Evolutionary conservation across 2,888 invertebrate species (phyloP).

Genomic region (Caenorhabditis japonica): DNA sequence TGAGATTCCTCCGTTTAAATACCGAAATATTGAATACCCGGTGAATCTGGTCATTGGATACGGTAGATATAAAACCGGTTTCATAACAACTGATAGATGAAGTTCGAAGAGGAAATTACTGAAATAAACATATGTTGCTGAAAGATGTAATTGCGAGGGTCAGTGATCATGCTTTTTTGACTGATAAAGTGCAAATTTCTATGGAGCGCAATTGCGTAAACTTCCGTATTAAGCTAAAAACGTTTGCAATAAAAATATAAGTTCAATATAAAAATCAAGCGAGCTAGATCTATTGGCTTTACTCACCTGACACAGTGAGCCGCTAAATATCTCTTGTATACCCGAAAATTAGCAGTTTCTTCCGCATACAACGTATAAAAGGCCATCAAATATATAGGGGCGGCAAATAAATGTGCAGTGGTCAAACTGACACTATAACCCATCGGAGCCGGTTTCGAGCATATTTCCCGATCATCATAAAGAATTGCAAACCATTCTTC

Average conservation of each 20-base stretch:
- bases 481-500: constrained; percentile 29
- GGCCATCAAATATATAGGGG: constrained; percentile 29
- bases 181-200: too few relatives aligned
- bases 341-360: constrained; percentile 17
- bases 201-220: neutral
- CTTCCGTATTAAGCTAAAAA: neutral
- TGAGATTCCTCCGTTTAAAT: constrained; percentile 29
- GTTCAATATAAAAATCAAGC: neutral
- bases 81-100: constrained; percentile 27
- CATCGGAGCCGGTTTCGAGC: constrained; percentile 30
- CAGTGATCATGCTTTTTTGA: too few relatives aligned
- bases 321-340: constrained; percentile 30
- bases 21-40: constrained; percentile 12
- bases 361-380: constrained; percentile 34
- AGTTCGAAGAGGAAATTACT: constrained; percentile 39
- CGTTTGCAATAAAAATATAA: neutral
- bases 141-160: too few relatives aligned
- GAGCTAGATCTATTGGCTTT: too few relatives aligned
- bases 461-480: constrained; percentile 38
- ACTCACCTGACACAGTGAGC: constrained; percentile 24
- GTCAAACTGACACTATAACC: constrained; percentile 33
- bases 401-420: constrained; percentile 33
- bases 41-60: constrained; percentile 24
- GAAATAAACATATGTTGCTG: constrained; percentile 1
- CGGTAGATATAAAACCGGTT: constrained; percentile 37